Base-by-base conservation (phyloP, 2,888 invertebrate genomes). In the Trichogramma evanescens region DNA sequence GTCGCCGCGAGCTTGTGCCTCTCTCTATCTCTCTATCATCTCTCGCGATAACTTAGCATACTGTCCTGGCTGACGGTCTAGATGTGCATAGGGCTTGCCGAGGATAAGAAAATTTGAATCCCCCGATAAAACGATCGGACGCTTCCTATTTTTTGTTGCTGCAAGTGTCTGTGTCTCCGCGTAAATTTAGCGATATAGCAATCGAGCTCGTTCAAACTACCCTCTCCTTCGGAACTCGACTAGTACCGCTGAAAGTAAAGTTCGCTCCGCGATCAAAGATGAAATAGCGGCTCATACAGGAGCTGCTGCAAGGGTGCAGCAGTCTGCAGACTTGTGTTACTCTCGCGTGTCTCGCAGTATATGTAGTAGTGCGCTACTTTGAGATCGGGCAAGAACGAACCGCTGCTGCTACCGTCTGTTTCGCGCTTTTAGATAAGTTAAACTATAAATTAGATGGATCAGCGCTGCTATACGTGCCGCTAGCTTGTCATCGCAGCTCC, bases 371-470 rank as follows among this genome's bases (percentile, higher is more conserved):
- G 26, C 26, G 26, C 26, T 26, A 26, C 26, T 26, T 26, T 26
- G 26, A 26, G 26, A 26, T 26, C 26, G 26, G 26, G 26, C 58
- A 42, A 54, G 46, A 46, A 46, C 55, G 49, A 58, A 48, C 58
- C 54, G 50, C 48, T 62, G 69, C 68, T 69, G 69, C 70, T 70
- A 69, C 69, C 72, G 49, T 26, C 26, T 45, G 70, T 72, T 71
- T 71, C 68, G 69, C 71, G 74, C 73, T 73, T 75, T 75, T 73
- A 73, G 76, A 77, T 76, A 77, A 77, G 74, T 77, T 75, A 71
- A 77, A 76, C 74, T 76, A 77, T 77, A 77, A 77, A 77, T 77
- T 76, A 75, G 74, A 74, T 73, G 74, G 74, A 76, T 77, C 74
- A 75, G 73, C 72, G 71, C 73, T 74, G 72, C 72, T 75, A 73